Percentiles rank a stretch among this genome's conserved stretches.
Conservation (phyloP, 1,140 invertebrate genomes). For the Brachionus asplanchnoidis region DNA sequence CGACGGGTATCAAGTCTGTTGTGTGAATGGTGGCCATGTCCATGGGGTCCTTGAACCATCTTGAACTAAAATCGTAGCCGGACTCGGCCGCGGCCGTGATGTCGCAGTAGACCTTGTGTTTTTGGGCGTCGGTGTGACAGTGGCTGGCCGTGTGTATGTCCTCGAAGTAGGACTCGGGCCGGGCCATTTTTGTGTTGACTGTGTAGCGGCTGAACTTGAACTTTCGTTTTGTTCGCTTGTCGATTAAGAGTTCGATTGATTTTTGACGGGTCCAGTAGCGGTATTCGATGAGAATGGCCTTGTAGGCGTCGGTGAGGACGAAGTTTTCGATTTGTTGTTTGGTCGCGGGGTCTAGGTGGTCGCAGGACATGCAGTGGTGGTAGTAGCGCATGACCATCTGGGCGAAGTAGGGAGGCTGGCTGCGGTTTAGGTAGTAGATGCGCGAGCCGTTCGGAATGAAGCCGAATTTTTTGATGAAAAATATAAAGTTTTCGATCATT, state of each 20-base stretch:
- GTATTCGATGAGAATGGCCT: slow-evolving; percentile 10
- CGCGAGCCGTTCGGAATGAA: slow-evolving; percentile 84
- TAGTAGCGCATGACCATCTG: slow-evolving; percentile 65
- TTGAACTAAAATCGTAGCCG: slow-evolving; percentile 87
- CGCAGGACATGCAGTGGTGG: neutral
- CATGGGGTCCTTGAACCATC: slow-evolving; percentile 69
- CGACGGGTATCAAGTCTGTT: slow-evolving; percentile 71
- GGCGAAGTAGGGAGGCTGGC: slow-evolving; percentile 76
- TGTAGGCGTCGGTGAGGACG: neutral
- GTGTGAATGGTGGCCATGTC: slow-evolving; percentile 58
- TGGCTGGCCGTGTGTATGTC: slow-evolving; percentile 49
- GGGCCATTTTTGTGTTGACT: neutral
- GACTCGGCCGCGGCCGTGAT: slow-evolving; percentile 83
- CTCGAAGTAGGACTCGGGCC: slow-evolving; percentile 82
- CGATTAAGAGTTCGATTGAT: neutral
- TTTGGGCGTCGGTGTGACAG: slow-evolving; percentile 40
- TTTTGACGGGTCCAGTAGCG: slow-evolving; percentile 10
- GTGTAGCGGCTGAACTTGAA: neutral
- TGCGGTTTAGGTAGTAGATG: slow-evolving; percentile 75
- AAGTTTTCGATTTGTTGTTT: neutral
- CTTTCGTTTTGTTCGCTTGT: neutral
- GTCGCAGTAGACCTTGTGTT: slow-evolving; percentile 70
- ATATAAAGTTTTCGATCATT: slow-evolving; percentile 60
- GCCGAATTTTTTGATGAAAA: slow-evolving; percentile 58
- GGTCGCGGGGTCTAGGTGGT: neutral